Evolutionary conservation across 1,140 invertebrate species (phyloP), one percentile per base, ranked within the genome.

Genomic region (Atta cephalotes): DNA sequence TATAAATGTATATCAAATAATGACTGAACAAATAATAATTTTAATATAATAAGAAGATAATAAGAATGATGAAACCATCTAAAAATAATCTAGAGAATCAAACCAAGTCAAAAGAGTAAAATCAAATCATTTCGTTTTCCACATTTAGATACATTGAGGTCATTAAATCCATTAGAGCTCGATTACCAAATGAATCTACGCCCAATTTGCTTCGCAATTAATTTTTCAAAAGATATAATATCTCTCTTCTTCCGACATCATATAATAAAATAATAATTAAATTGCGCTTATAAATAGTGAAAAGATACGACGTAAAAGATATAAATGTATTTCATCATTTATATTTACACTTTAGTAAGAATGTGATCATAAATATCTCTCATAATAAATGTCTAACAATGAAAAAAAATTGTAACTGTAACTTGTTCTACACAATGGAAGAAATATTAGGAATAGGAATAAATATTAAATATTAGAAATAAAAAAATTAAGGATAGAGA

Each of bases 161-260:
- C n/a, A 51, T 74, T 84, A 84, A 84, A 84, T 62, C 14, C 25
- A 18, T 18, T 74, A 45, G 14, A 74, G 39, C 80, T 74, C 14
- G 39, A 84, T 84, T 84, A 84, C 4, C 56, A 66, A 58, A 31
- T 45, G 16, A 81, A 71, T 80, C n/a, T n/a, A 70, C 35, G 56
- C 80, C 18, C 80, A 84, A 84, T 74, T 74, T 84, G 68, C 39
- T 62, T 62, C 49, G 31, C 16, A 62, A 74, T 84, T 74, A 74
- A 84, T 79, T 80, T 35, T 86, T 86, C 39, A 14, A 14, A 28
- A 21, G 14, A 86, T 78, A 86, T 78, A 80, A 80, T 80, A 70
- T 49, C 14, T 10, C 18, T 16, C 16, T 14, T 51, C 18, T 70
- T 70, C 2, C 39, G 39, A 31, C 21, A 16, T 31, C 25, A 35